Base-by-base conservation (phyloP, 2,113 vertebrate species). In the Gnathonemus echidnorhynchus region DNA sequence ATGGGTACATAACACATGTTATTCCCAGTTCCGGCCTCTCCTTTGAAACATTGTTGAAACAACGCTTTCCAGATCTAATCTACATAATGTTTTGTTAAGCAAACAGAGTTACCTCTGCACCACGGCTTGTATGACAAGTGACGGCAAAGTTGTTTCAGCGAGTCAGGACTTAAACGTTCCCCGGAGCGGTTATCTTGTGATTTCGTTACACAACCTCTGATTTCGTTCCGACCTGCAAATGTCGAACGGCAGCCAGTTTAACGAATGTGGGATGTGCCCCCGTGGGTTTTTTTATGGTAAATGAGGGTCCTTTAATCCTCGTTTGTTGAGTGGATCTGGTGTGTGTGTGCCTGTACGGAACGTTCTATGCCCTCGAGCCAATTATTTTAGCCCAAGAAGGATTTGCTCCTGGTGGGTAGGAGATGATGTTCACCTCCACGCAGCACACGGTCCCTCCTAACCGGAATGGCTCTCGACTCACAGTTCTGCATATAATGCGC, bases 201-300 rank as follows among this genome's bases (percentile, higher is more conserved):
- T 39, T 80, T 53, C 19, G 48, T 31, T 83, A 39, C 48, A 5
- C 66, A 39, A 3, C 48, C 46, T 53, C 49, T 45, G 70, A 46
- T 70, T 86, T 53, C 89, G 52, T 83, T 88, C 86, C 15, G 49
- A 88, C 46, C 62, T 86, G 27, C 27, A 13, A 45, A 15, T 21
- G 66, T 39, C 4, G 35, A 19, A 48, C 24, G 10, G 77, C 27
- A 77, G 84, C 19, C 10, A 7, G 27, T 13, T 66, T 74, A 46
- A 4, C 46, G 19, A n/a, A 27, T 45, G 58, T 24, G 39, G 45
- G 86, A 83, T 35, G 53, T 74, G 49, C 45, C 21, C 24, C 39
- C 3, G 2, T 62, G 45, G 46, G 46, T 6, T 88, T 87, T 89
- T 87, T 88, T 91, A 87, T 19, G 90, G 88, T 88, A 92, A 93